A percentile compares a stretch with the other conserved stretches of the same genome.
These are phyloP conservation scores for Drosophila quinaria DNA, from an alignment of 2,888 invertebrate species.

Conservation along the genomic window DNA sequence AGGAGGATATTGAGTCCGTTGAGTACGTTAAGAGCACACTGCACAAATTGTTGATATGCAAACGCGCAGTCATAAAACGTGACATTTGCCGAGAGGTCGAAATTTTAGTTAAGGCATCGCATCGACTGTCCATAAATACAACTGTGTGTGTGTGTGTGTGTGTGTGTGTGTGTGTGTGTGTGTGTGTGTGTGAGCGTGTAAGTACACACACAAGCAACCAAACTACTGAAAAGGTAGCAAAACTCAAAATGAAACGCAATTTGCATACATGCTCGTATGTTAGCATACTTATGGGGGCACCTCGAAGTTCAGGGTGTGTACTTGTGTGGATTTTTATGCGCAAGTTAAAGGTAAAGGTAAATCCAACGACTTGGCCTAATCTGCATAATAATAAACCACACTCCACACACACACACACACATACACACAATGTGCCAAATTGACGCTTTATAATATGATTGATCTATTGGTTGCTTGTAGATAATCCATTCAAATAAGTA, in stretches of 20 bases:
- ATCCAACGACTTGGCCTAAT: slow-evolving; percentile 70
- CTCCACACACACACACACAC: slow-evolving; percentile 25
- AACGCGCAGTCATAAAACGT: slow-evolving; percentile 75
- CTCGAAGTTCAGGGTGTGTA: slow-evolving; percentile 14
- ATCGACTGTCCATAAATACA: slow-evolving; percentile 60
- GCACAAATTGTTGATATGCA: slow-evolving; percentile 64
- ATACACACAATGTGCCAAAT: slow-evolving; percentile 53
- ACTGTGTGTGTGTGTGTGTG: slow-evolving; percentile 9
- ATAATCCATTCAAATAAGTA: too few relatives aligned
- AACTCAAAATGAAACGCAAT: slow-evolving; percentile 71
- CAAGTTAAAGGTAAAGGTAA: slow-evolving; percentile 55
- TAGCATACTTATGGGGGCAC: slow-evolving; percentile 9
- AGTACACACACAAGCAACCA: slow-evolving; percentile 15
- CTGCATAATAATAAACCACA: slow-evolving; percentile 79
- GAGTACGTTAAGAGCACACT: slow-evolving; percentile 32
- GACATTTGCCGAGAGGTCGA: slow-evolving; percentile 72
- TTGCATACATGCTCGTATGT: slow-evolving; percentile 54
- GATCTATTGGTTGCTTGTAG: too few relatives aligned
- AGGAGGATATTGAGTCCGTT: slow-evolving; percentile 8
- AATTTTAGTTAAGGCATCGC: slow-evolving; percentile 49
- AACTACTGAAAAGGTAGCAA: slow-evolving; percentile 51
- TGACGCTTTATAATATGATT: too few relatives aligned
- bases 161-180: slow-evolving; percentile 7
- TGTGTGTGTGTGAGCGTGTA: slow-evolving; percentile 14
- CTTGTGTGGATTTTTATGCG: slow-evolving; percentile 58